Evolutionary conservation across 1,140 invertebrate species (phyloP), one percentile per base, ranked within the genome.

Genomic region (Drosophila mayri): DNA sequence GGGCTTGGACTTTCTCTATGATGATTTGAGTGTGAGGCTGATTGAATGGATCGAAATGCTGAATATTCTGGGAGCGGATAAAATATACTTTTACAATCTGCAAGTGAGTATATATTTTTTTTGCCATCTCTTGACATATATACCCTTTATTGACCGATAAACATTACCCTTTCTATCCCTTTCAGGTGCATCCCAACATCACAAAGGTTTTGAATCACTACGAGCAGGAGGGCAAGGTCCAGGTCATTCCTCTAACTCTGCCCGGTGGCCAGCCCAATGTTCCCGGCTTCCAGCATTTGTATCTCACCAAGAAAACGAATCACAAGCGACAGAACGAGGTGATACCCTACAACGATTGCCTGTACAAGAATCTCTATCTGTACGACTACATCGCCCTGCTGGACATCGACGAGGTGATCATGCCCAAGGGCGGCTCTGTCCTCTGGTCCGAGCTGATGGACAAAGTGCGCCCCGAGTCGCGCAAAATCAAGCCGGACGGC

Each of bases 11-110:
- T 99, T 99, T 79, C 94, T 98, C 0, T 96, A 98, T 91, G 97
- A 98, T 83, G 98, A 99, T 92, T 92, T 98, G 0, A 98, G 97
- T 1, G 97, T 98, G 0, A 93, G 97, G 14, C 93, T 99, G 7
- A 95, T 99, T n/a, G 98, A 99, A 93, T 99, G 98, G 98, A 96
- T 99, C 67, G 98, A 99, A 93, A 93, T 98, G 41, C 93, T 99
- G 1, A 94, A 95, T 25, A 94, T 98, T 7, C 93, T 99, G 8
- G 98, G 98, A 3, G 98, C 98, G 0, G 96, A 98, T 87, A 98
- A 98, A 92, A 96, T 99, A 50, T 98, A 97, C 92, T 96, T 99
- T 77, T 99, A 99, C 88, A 95, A 98, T 79, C 94, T 99, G 12
- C 97, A 97, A 47, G 66, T 70, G 61, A 2, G 40, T 28, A 8